A percentile compares a stretch with the other conserved stretches of the same genome.
Conservation (phyloP, 2,888 invertebrate species). For the Clistopyga incitator region DNA sequence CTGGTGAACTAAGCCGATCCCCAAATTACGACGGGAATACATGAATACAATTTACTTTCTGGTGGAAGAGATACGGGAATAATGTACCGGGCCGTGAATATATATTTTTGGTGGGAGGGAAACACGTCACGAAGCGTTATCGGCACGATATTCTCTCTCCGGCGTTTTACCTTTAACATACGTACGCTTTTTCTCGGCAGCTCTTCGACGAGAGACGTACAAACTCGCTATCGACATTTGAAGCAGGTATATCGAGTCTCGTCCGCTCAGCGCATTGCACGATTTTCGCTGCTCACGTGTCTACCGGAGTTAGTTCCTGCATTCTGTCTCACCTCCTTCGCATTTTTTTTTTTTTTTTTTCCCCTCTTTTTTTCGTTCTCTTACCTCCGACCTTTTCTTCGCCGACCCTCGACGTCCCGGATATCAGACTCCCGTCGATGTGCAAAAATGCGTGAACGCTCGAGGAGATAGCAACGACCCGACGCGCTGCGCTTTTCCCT, state of each 20-base stretch:
- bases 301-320: conserved; percentile 9
- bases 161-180: conserved; percentile 17
- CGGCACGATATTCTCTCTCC: conserved; percentile 20
- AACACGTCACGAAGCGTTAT: conserved; percentile 19
- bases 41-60: conserved; percentile 14
- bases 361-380: conserved; percentile 9
- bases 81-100: conserved; percentile 3
- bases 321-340: background rate
- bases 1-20: background rate
- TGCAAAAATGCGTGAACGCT: conserved; percentile 46
- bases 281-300: conserved; percentile 28
- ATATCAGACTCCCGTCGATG: conserved; percentile 48
- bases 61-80: background rate
- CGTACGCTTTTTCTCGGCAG: conserved; percentile 28
- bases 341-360: background rate
- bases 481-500: too few relatives aligned
- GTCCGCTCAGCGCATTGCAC: background rate
- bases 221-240: conserved; percentile 56
- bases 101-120: background rate
- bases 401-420: background rate
- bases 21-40: conserved; percentile 8
- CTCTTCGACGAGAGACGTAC: conserved; percentile 41
- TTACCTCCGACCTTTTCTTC: background rate
- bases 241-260: conserved; percentile 43
- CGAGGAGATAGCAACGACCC: background rate